These are phyloP conservation scores for Parapristionchus giblindavisi DNA, from an alignment of 2,888 invertebrate genomes.

Conservation along the genomic window DNA sequence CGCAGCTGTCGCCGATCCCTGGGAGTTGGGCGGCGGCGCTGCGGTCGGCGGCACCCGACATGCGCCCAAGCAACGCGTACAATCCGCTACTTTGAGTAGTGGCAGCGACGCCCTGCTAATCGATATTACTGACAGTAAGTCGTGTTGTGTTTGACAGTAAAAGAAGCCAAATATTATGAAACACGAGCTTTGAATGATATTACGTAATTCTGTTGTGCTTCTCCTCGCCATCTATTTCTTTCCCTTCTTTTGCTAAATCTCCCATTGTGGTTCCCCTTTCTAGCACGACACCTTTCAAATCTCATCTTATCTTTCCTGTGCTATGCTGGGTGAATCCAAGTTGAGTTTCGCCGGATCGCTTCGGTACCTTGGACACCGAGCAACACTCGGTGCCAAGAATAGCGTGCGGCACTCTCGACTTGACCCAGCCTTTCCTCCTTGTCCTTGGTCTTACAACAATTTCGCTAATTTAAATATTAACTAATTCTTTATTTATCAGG, in stretches of 20 bases:
- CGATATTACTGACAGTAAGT: constrained; percentile 18
- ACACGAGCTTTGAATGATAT: no score
- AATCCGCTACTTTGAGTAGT: constrained; percentile 35
- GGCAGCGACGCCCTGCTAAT: constrained; percentile 22
- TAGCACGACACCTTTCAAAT: not conserved
- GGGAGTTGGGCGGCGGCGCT: not conserved
- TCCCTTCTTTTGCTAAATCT: not conserved
- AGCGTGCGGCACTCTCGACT: no score
- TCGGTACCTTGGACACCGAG: no score
- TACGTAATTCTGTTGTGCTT: not conserved
- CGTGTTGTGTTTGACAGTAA: not conserved
- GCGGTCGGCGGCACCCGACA: not conserved
- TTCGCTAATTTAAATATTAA: no score
- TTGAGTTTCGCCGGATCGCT: no score
- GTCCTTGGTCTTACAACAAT: not conserved
- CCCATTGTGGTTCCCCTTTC: no score
- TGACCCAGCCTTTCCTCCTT: no score
- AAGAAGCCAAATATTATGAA: no score
- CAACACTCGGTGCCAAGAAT: no score
- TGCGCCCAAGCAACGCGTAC: constrained; percentile 16
- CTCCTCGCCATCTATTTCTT: constrained; percentile 5
- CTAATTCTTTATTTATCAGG: no score
- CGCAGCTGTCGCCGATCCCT: constrained; percentile 30
- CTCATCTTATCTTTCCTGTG: not conserved
- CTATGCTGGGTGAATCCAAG: no score